Base-by-base conservation (phyloP, 2,888 invertebrate species). In the Andricus quercusramuli region DNA sequence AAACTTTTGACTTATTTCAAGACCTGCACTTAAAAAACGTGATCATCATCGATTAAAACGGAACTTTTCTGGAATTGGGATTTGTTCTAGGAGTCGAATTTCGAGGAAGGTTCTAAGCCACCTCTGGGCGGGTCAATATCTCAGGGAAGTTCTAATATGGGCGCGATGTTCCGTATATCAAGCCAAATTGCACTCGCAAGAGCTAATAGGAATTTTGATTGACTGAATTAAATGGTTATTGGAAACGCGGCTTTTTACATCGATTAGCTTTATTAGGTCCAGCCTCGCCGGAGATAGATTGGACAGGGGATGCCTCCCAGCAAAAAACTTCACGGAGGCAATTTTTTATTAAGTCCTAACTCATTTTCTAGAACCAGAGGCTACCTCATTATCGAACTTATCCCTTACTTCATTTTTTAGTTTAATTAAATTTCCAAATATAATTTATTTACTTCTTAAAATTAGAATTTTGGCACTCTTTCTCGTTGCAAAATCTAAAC, bases 151-250 rank as follows among this genome's bases (percentile, higher is more conserved):
- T 91, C 89, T 91, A 91, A 92, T 91, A 91, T 88, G 88, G 85
- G 84, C 86, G 88, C 89, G 87, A 87, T 88, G 89, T 89, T 88
- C 89, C 86, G 86, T 90, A 89, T 89, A 90, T 89, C 88, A 89
- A 87, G 85, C 89, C 85, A 91, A 92, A 92, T 91, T 91, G 91
- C 89, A 88, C 90, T 89, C 86, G 89, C 86, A 78, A 67, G 86
- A 89, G 90, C 90, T 92, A 91, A 92, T 91, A 91, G 91, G 90
- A 90, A 92, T 92, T 92, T 92, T 92, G 92, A 92, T 92, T 91
- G 92, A 92, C 91, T 89, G 90, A 92, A 92, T 92, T 91, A 92
- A 92, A 92, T 91, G 90, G 91, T 90, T 91, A 91, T 90, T 90
- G 90, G 90, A 90, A 91, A 90, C 88, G 88, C 89, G 88, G 87